A percentile compares a stretch with the other conserved stretches of the same genome.
Evolutionary conservation across 2,797 vertebrate genomes (phyloP).

Genomic region (Xerus rutilus): DNA sequence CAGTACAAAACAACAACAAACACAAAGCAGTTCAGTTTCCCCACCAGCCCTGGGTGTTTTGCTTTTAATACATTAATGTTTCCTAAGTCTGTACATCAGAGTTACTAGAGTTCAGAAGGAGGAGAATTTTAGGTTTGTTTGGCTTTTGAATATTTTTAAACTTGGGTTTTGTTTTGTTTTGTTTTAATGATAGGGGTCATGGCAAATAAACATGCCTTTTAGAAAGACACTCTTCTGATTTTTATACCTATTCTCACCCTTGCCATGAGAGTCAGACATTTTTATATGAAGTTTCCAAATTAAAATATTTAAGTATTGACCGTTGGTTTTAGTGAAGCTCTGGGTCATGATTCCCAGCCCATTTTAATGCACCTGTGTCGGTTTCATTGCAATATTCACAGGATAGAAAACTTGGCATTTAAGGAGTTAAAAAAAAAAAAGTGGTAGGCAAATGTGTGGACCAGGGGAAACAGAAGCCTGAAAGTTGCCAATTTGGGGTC

Average conservation of each 20-base stretch:
- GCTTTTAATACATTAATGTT: background rate
- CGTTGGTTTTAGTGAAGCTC: background rate
- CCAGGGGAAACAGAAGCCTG: background rate
- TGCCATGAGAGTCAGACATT: background rate
- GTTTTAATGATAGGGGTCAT: background rate
- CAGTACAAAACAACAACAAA: too few species aligned
- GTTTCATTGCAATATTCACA: background rate
- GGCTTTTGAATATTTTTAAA: background rate
- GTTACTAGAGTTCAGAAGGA: background rate
- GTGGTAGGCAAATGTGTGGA: background rate
- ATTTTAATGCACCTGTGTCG: background rate
- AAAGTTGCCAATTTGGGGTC: background rate
- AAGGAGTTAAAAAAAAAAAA: background rate
- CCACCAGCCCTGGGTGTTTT: background rate
- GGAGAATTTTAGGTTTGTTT: too few species aligned
- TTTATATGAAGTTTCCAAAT: slow-evolving; percentile 19
- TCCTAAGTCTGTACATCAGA: background rate
- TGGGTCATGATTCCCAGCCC: background rate
- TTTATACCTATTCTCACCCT: background rate
- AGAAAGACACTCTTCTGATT: background rate
- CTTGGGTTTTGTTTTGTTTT: background rate
- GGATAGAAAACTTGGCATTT: background rate
- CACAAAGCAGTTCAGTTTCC: background rate
- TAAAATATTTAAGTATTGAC: slow-evolving; percentile 52
- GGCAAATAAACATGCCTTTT: background rate